phyloP scores from a whole-genome alignment of 2,113 vertebrate genomes.

The Amphilophus citrinellus region DNA sequence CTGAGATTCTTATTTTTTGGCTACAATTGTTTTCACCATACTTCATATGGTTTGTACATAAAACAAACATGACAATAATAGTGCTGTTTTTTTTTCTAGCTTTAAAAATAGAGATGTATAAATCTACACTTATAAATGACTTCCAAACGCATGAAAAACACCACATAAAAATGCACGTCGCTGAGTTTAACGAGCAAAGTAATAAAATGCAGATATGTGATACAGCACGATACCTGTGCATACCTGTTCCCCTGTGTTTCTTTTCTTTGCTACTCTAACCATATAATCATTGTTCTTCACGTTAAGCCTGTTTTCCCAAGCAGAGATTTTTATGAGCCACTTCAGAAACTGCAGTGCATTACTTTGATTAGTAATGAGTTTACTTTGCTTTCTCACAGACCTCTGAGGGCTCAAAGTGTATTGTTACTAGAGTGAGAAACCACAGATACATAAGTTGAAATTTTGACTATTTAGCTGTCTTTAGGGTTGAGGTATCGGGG shows the following conservation, averaged over 20 bases:
- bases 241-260: slow-evolving; percentile 55
- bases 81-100: neutral
- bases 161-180: neutral
- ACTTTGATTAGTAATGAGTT: slow-evolving; percentile 26
- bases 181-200: slow-evolving; percentile 41
- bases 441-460: neutral
- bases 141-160: neutral
- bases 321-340: neutral
- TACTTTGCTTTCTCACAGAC: slow-evolving; percentile 47
- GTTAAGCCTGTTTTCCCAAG: slow-evolving; percentile 43
- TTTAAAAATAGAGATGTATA: neutral
- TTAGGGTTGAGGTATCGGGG: neutral
- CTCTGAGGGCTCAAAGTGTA: slow-evolving; percentile 1
- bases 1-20: neutral
- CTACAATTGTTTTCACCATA: neutral
- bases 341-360: neutral
- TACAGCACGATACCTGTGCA: slow-evolving; percentile 48
- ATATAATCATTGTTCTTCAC: slow-evolving; percentile 25
- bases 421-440: neutral
- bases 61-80: neutral
- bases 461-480: neutral
- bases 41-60: neutral
- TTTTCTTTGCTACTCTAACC: slow-evolving; percentile 28
- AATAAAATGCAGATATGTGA: slow-evolving; percentile 49
- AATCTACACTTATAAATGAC: neutral